Base-by-base conservation (phyloP, 2,888 invertebrate genomes). In the Taenaris catops region DNA sequence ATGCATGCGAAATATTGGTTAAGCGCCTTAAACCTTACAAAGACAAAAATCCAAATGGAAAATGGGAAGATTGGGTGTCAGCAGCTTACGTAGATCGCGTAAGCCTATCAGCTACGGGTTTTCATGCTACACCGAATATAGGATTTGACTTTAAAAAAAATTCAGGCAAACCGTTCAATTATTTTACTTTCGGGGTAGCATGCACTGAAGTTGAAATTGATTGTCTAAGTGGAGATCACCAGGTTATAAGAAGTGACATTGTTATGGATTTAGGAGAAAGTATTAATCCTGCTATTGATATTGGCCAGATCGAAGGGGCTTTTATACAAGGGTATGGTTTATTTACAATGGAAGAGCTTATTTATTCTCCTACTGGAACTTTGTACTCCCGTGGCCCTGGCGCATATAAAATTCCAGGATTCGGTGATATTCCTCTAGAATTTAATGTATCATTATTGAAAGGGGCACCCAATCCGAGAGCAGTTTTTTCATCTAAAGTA, bases 211-310 rank as follows among this genome's bases (percentile, higher is more conserved):
- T 97, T 1, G 97, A 97, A 88, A 92, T 98, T 10, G 97, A 98
- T 73, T 96, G 96, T 53, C 87, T 98, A 1, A 97, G 97, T 10
- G 98, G 98, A 3, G 97, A 98, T 62, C 97, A 98, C 72, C 92
- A 93, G 81, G 93, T 97, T 1, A 71, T 96, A 17, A 89, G 94
- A 57, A 94, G 95, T 0, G 97, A 98, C 58, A 97, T 98, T 51
- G 97, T 98, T 0, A 98, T 98, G 98, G 98, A 98, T 80, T 89
- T 98, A 49, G 98, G 98, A 0, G 93, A 95, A 51, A 97, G 97
- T 73, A 79, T 98, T 34, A 98, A 98, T 76, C 98, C 98, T 2
- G 97, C 98, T 1, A 96, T 98, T 46, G 98, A 98, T 58, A 94
- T 98, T 52, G 98, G 98, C 0, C 98, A 98, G 87, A 93, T 98